Percentiles rank a stretch among this genome's conserved stretches.
Evolutionary conservation across 2,888 invertebrate species (phyloP).

Genomic region (Nymphalis c-album): DNA sequence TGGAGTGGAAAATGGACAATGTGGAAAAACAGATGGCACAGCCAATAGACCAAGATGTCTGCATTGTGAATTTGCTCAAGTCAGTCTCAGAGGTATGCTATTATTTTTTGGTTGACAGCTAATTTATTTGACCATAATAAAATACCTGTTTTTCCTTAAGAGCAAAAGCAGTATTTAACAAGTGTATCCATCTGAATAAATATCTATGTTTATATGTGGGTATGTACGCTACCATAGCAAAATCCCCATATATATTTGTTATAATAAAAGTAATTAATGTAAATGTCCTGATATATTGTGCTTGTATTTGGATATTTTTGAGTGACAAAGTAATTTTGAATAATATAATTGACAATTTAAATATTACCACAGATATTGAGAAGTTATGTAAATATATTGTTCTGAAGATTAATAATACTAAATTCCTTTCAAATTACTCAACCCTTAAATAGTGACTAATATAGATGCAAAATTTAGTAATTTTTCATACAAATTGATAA

Average conservation of each 20-base stretch:
- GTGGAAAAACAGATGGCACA: constrained; percentile 84
- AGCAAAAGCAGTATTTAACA: too few relatives aligned
- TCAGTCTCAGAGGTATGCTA: constrained; percentile 86
- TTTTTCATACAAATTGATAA: constrained; percentile 2
- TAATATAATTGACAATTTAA: neutral
- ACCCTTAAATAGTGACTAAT: neutral
- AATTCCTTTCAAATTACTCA: neutral
- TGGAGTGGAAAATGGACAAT: constrained; percentile 87
- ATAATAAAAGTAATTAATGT: neutral
- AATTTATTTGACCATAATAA: neutral
- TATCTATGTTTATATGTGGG: too few relatives aligned
- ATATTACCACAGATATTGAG: neutral
- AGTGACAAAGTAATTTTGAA: neutral
- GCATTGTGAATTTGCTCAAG: constrained; percentile 87
- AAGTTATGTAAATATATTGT: neutral
- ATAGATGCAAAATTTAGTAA: neutral
- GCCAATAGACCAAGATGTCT: constrained; percentile 82
- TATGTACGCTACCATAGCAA: neutral
- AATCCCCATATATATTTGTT: neutral
- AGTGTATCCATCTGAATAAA: too few relatives aligned
- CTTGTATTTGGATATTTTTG: neutral
- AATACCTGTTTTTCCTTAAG: too few relatives aligned
- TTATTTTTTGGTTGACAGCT: neutral
- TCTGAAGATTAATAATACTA: neutral
- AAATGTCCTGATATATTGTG: neutral